Base-by-base conservation (phyloP, 2,888 invertebrate species). In the Limnephilus lunatus region DNA sequence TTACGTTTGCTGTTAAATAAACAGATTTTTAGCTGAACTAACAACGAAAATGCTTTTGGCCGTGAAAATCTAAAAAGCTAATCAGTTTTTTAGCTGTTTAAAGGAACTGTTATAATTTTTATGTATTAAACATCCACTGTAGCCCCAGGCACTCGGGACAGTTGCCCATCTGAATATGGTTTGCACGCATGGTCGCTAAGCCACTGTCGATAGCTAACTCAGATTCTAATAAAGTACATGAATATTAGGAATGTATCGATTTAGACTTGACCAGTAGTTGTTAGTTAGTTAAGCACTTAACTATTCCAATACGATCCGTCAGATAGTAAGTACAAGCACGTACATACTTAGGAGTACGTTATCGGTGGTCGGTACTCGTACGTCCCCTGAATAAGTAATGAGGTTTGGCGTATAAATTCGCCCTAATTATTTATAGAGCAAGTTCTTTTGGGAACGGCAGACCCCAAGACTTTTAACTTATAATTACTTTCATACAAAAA, bases 401-500 rank as follows among this genome's bases (percentile, higher is more conserved):
- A 86, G 86, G 48, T 86, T 30, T 35, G 39, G 14, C 86, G 44
- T 30, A 88, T 32, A 88, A 88, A 48, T 53, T 25, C 68, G 68
- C 68, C 89, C 82, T 89, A 92, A 93, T 93, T 93, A 92, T 92
- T 93, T 92, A 93, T 92, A 90, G 92, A 92, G 44, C 68, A 92
- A 92, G 91, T 92, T 92, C 91, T 88, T 91, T 87, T 32, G 91
- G 92, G 91, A 90, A 48, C n/a, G 87, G 88, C 92, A 90, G 90
- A 87, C 91, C 85, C 82, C 87, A 88, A 89, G 90, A 92, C 92
- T 93, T 90, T 92, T 32, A 92, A 93, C 90, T 92, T 93, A 92
- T 93, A 93, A 93, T 93, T 93, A 93, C 93, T 93, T 93, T 92
- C 81, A 90, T 90, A 93, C 92, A 91, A 93, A 92, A 92, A 92